phyloP scores from a whole-genome alignment of 2,888 invertebrate genomes.

The Halictus quadricinctus region DNA sequence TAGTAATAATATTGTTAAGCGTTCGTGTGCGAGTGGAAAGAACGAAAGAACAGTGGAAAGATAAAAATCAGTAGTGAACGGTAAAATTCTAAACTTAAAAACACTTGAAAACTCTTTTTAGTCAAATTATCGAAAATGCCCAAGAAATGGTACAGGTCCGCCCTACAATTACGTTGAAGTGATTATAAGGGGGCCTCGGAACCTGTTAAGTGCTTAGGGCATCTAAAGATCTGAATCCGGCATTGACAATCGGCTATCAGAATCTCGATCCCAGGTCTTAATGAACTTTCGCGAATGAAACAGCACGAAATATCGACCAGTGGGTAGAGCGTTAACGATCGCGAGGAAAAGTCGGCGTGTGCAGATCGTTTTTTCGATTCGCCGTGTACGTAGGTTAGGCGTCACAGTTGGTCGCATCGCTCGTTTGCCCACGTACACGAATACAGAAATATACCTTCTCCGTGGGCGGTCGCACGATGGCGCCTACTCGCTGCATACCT shows the following conservation, averaged over 20 bases:
- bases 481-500: slow-evolving; percentile 76
- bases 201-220: too few species aligned
- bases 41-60: too few species aligned
- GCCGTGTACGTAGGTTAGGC: slow-evolving; percentile 39
- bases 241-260: background rate
- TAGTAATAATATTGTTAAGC: too few species aligned
- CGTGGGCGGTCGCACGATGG: slow-evolving; percentile 77
- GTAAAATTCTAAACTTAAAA: too few species aligned
- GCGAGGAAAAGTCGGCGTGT: background rate
- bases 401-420: slow-evolving; percentile 70
- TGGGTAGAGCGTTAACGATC: background rate
- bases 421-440: slow-evolving; percentile 69
- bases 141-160: too few species aligned
- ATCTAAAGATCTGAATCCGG: too few species aligned
- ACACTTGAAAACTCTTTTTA: too few species aligned
- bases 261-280: background rate
- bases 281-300: background rate
- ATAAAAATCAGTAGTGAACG: background rate
- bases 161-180: too few species aligned
- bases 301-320: background rate
- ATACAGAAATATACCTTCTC: slow-evolving; percentile 70
- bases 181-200: too few species aligned
- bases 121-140: too few species aligned
- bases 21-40: too few species aligned
- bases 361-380: background rate